Evolutionary conservation across 2,113 vertebrate species (phyloP), one percentile per base, ranked within the genome.

Genomic region (Odontophorus gujanensis): DNA sequence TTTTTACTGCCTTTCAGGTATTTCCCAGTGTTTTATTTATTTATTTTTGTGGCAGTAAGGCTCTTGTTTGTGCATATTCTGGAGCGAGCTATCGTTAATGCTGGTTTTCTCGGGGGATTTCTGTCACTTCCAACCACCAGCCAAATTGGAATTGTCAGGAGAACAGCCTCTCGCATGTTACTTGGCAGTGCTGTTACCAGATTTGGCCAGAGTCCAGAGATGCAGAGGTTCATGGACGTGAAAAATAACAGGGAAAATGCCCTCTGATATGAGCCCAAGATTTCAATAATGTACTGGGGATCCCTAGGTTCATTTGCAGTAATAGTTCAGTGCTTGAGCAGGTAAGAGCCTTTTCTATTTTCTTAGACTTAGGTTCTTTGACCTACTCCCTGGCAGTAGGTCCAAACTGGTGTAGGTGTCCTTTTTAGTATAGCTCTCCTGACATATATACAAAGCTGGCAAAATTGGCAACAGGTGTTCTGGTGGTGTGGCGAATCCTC

Each of bases 101-200:
- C 76, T 91, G 87, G 24, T 91, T 95, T 94, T 94, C 94, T 94
- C 82, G 1, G 4, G 76, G 71, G 95, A 53, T 94, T 95, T 95
- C 89, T 95, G 87, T 89, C 63, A 83, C 72, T 95, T 95, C 79
- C 94, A 95, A 92, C 79, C 45, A 94, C 87, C 85, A 96, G 93
- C 89, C 94, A 97, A 96, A 95, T 91, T 71, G 51, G 93, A 95
- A 96, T 91, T 96, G 90, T 95, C 94, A 93, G 94, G 93, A 95
- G 96, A 95, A 87, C 95, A 97, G 95, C 94, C 89, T 95, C 91
- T 94, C 81, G 2, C 96, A 85, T 96, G 95, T 95, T 96, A 69
- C 80, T 93, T 96, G 96, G 93, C 95, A 86, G 76, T 97, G 91
- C 87, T 95, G 76, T 88, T 94, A 93, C 85, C 82, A 90, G 89